Evolutionary conservation across 2,113 vertebrate species (phyloP), one percentile per base, ranked within the genome.

Genomic region (Eleginops maclovinus): DNA sequence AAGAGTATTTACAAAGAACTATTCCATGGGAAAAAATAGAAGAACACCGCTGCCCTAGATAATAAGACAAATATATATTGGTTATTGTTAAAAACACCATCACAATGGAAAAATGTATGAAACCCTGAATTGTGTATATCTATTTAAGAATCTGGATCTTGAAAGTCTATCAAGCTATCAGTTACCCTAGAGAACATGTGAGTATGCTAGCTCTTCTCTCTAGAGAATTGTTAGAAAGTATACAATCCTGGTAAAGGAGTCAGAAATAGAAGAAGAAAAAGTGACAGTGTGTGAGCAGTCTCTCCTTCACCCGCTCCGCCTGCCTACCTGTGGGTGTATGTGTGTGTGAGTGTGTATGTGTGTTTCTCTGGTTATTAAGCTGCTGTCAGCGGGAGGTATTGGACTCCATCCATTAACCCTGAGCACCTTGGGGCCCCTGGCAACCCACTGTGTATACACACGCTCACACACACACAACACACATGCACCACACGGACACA

Each of bases 401-500:
- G 76, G 76, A 59, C 64, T 73, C 84, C 85, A 92, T 93, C 90
- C 88, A 93, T 93, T 93, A 93, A 93, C 91, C 87, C 86, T 55
- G 71, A 86, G 79, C 81, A 89, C 88, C 73, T 56, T 79, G 36
- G 80, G 85, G 83, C 55, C 86, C 86, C 50, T 63, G 70, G 79
- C 11, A 75, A 75, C 73, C 66, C 46, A 79, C 80, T 40, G 51
- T 40, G 77, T 0, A 63, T 21, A 74, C 68, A 82, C 43, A 71
- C 51, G 61, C 62, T 75, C 31, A 56, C 50, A 58, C 72, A 72
- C 44, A 19, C 55, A 64, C 26, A 40, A 51, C 78, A 73, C 55
- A 2, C 0, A 36, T 36, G 31, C 31, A 36, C 31, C 31, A 36
- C 31, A 36, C 31, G 1, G 6, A 63, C 77, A 72, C 61, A 47